Evolutionary conservation across 2,888 invertebrate genomes (phyloP).

Genomic region (Leistus spinibarbis): DNA sequence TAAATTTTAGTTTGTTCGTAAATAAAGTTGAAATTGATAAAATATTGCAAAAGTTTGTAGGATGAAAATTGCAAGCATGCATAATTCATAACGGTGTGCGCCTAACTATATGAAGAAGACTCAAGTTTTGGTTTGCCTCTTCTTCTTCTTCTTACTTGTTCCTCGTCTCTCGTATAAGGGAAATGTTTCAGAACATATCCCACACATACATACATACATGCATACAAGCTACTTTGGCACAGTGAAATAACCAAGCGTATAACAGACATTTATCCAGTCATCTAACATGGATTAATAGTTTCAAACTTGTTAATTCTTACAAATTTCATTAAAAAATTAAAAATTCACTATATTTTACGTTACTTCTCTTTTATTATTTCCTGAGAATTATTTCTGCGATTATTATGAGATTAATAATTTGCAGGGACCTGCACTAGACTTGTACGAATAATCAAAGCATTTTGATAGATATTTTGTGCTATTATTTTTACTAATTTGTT

Average conservation of each 20-base stretch:
- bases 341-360: too few relatives aligned
- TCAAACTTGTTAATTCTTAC: too few relatives aligned
- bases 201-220: slow-evolving; percentile 5
- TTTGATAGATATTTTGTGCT: too few relatives aligned
- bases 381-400: too few relatives aligned
- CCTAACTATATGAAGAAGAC: slow-evolving; percentile 33
- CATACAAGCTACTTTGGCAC: background rate
- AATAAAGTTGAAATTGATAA: slow-evolving; percentile 62
- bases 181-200: slow-evolving; percentile 12
- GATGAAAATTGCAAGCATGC: slow-evolving; percentile 61
- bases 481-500: too few relatives aligned
- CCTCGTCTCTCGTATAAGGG: slow-evolving; percentile 16
- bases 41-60: slow-evolving; percentile 60
- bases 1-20: slow-evolving; percentile 61
- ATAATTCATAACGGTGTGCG: slow-evolving; percentile 56
- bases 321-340: too few relatives aligned
- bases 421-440: too few relatives aligned
- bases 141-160: slow-evolving; percentile 9
- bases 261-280: background rate
- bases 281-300: background rate
- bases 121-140: slow-evolving; percentile 35
- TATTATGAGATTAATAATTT: too few relatives aligned
- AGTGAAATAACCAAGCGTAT: background rate
- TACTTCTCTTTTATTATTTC: too few relatives aligned
- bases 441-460: too few relatives aligned